Base-by-base conservation (phyloP, 1,140 invertebrate species). In the Panulirus ornatus region DNA sequence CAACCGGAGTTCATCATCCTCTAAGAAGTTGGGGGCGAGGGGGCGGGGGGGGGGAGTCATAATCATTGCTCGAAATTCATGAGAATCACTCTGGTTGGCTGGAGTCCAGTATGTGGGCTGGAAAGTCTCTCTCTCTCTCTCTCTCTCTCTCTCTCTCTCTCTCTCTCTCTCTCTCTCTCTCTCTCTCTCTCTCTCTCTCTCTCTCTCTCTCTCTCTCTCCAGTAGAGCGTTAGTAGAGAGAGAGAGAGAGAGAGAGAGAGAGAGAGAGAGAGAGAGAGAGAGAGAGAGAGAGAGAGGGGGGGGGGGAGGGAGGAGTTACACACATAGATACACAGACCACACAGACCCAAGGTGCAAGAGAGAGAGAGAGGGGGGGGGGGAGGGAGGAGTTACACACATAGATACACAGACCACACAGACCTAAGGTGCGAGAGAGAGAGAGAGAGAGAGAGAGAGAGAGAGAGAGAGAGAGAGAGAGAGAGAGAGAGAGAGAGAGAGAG, bases 211-310 rank as follows among this genome's bases (percentile, higher is more conserved):
- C 11, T 70, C n/a, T 27, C 66, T 19, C n/a, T n/a, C n/a, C n/a
- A n/a, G n/a, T n/a, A n/a, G n/a, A n/a, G n/a, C n/a, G n/a, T n/a
- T n/a, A n/a, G 9, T 34, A 63, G 58, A 63, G 58, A 63, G 58
- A 63, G 58, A 63, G 58, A 63, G 58, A 63, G 58, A 63, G 58
- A 63, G 58, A 63, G 58, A 63, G 58, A 63, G 58, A 63, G 58
- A 63, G 58, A 63, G 58, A 63, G 9, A 22, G 9, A 58, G 22
- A 58, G 9, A 58, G 22, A 58, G 51, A 58, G 22, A 22, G 22
- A 22, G 9, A 22, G 9, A 58, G 9, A 22, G 51, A 14, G 27
- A 63, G 6, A 27, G 58, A 63, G 1, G 58, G 6, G 58, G 8
- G 27, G 58, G 51, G 22, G 58, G 58, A 63, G 58, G 58, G 6